Conservation (phyloP, 2,113 vertebrate genomes). For the Diglossa brunneiventris region DNA sequence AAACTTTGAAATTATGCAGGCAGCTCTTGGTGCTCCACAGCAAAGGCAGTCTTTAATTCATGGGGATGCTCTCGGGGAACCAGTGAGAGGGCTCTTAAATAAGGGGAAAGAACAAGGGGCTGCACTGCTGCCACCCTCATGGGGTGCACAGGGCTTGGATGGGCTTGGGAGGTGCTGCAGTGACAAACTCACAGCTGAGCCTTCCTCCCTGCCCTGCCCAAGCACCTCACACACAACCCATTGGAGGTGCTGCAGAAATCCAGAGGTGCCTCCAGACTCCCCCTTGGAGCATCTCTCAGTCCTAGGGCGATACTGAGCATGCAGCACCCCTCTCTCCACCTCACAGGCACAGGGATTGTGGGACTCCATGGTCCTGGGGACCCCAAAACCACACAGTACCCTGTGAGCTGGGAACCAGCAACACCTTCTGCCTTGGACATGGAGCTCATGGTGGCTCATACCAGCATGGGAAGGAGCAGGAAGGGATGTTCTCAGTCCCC, state of each 20-base stretch:
- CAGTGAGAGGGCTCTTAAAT: not conserved
- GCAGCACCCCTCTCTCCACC: not conserved
- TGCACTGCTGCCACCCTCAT: not conserved
- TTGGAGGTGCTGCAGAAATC: not conserved
- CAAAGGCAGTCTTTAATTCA: not conserved
- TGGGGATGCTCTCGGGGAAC: not conserved
- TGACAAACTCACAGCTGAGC: not conserved
- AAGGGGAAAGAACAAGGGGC: not conserved
- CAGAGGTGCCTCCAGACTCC: not conserved
- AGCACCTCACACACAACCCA: not conserved
- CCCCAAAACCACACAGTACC: not conserved
- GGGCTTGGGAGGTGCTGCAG: not conserved
- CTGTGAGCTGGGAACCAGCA: not conserved
- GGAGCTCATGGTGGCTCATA: rapidly evolving
- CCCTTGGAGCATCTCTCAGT: not conserved
- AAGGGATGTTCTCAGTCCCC: not conserved
- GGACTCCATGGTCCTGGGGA: not conserved
- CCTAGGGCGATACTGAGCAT: not conserved
- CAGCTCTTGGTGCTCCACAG: not conserved
- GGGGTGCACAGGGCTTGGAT: rapidly evolving
- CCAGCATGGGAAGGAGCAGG: rapidly evolving
- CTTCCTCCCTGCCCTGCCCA: not conserved
- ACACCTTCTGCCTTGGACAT: not conserved
- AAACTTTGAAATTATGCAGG: conserved; percentile 36
- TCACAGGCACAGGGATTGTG: rapidly evolving